Evolutionary conservation across 2,888 invertebrate genomes (phyloP), one percentile per base, ranked within the genome.

Genomic region (Mimas tiliae): DNA sequence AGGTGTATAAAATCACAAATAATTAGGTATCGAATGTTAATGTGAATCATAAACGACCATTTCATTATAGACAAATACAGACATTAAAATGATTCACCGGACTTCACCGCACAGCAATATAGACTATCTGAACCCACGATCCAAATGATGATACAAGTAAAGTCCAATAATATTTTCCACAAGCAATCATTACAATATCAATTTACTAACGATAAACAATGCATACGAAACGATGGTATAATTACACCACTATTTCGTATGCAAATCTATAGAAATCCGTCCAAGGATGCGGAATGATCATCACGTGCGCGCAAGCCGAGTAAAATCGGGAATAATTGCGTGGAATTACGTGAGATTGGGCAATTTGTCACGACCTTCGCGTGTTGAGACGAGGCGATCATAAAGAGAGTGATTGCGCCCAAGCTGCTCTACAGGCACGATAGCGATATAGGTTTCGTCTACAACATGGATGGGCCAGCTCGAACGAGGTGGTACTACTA

Each of bases 311-410:
- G 38, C 27, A 27, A 27, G 12, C 19, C 58, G 42, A 58, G 58
- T 58, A 58, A 58, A 58, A 58, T 58, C 58, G 58, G 58, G 58
- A 58, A 42, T 58, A 58, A 58, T 58, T 58, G 42, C 19, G 42
- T 58, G 58, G 58, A 42, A 58, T 58, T 58, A 58, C 58, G 38
- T 38, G 58, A 58, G 38, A 19, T 58, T 58, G 58, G 58, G 58
- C 42, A 58, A 58, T 58, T 58, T 38, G 11, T 42, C 38, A 19
- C 42, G 58, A 58, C 58, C 58, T 58, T 58, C 58, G 58, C 58
- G 58, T 58, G 58, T 6, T 11, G 58, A 11, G 58, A 42, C 19
- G 12, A 11, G 16, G 19, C 58, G 58, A 19, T 38, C 19, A 38
- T 38, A 38, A 16, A 38, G 58, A 52, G 27, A 38, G 58, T 42